Evolutionary conservation across 2,113 vertebrate species (phyloP).

Genomic region (Amblyopsis rosae): DNA sequence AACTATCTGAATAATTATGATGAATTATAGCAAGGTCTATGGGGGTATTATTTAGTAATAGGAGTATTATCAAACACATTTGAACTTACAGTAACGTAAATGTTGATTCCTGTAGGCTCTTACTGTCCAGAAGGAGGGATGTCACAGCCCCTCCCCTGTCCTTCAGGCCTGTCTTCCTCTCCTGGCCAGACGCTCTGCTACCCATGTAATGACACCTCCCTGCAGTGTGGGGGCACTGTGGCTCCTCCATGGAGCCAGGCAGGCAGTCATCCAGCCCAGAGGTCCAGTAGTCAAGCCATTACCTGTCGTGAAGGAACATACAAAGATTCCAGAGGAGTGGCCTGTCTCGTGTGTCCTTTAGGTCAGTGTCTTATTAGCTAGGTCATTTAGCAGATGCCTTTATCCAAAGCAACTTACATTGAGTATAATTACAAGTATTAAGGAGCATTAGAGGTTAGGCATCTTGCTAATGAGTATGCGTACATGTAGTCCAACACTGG

Average conservation of each 20-base stretch:
- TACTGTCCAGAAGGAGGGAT: conserved; percentile 71
- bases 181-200: conserved; percentile 67
- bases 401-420: neutral
- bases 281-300: conserved; percentile 43
- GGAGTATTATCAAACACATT: neutral
- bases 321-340: conserved; percentile 45
- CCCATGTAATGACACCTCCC: conserved; percentile 62
- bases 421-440: too few species aligned
- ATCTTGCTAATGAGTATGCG: too few species aligned
- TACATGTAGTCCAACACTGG: too few species aligned
- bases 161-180: conserved; percentile 58
- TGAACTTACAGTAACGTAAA: conserved; percentile 1
- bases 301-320: conserved; percentile 73
- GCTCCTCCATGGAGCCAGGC: conserved; percentile 45
- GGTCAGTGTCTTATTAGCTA: conserved; percentile 53
- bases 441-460: too few species aligned
- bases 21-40: too few species aligned
- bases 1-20: too few species aligned
- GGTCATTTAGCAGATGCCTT: neutral
- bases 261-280: conserved; percentile 30
- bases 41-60: neutral
- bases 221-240: conserved; percentile 41
- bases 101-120: conserved; percentile 54
- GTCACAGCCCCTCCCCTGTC: conserved; percentile 67
- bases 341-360: conserved; percentile 69